Base-by-base conservation (phyloP, 2,888 invertebrate species). In the Erebia palarica region DNA sequence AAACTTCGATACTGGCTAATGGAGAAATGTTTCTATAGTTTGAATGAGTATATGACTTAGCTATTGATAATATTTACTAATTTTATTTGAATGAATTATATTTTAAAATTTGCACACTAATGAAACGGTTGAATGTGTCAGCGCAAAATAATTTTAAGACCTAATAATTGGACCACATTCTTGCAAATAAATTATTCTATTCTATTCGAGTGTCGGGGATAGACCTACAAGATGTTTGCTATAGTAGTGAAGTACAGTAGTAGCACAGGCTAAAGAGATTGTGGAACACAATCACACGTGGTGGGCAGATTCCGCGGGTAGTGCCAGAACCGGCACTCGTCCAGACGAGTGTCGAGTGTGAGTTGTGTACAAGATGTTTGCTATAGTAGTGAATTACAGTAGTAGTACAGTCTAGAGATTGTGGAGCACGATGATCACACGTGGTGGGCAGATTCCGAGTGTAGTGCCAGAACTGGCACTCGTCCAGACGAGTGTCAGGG, bases 391-490 rank as follows among this genome's bases (percentile, higher is more conserved):
- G n/a, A n/a, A n/a, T n/a, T n/a, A 36, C 36, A 36, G 36, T 36
- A 36, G 36, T 36, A 5, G 36, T 1, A 36, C 36, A 36, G 36
- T 4, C 21, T 21, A 21, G 3, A 21, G 21, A 21, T 99, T 99
- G 86, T 99, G 98, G 88, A 99, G 99, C 47, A 99, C 99, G 73
- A 99, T 95, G 76, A 99, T 98, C 0, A 99, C 98, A 98, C 0
- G 99, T 98, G 73, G 94, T 95, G 0, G 99, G 98, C 77, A 99
- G 93, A 71, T 97, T 95, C 73, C 95, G 95, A 0, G 99, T 97
- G 89, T 99, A 99, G 81, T 98, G 95, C 99, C 99, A 99, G 87
- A 97, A 97, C 84, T 96, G 97, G 90, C 99, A 99, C 87, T 99
- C 99, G 14, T 96, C 94, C 68, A 97, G 92, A 55, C 99, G 95